Evolutionary conservation across 2,113 vertebrate species (phyloP), one percentile per base, ranked within the genome.

Genomic region (Dolichallabes microphthalmus): DNA sequence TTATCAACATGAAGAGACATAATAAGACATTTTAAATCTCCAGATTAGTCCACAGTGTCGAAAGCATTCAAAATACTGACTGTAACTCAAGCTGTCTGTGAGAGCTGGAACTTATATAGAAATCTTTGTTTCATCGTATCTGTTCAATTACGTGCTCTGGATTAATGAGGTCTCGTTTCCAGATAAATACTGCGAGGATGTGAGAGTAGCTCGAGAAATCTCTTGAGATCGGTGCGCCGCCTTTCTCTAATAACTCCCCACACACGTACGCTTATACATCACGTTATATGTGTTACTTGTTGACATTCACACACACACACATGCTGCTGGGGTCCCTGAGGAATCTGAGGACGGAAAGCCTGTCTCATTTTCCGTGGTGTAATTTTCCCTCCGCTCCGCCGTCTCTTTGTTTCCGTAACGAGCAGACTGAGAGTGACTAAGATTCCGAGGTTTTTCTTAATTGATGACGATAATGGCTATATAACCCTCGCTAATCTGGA

Each of bases 71-170:
- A 53, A 75, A 25, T 66, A 55, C 30, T 11, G 0, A 6, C 0
- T 8, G 45, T 45, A 22, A 27, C 30, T 63, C 3, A 12, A 27
- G 5, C 39, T 66, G 61, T 19, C 7, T 3, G 76, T n/a, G 55
- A 58, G 22, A 9, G 13, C 30, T 14, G 55, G 20, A 17, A 13
- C 2, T 45, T 77, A 27, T 69, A 52, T 22, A 30, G 86, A 84
- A 88, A 77, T 83, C 86, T 87, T 85, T 61, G 55, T 52, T 66
- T 79, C 85, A 89, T 85, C 85, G 86, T 89, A 89, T 85, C 12
- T 20, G 79, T 19, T 85, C 87, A 92, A 87, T 82, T 83, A 76
- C 50, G 22, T 5, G 15, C 53, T 61, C 69, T 83, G 57, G 55
- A 75, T 64, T 61, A 77, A 63, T 35, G 52, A 60, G 30, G 71